Evolutionary conservation across 2,113 vertebrate genomes (phyloP).

Genomic region (Pantherophis guttatus): DNA sequence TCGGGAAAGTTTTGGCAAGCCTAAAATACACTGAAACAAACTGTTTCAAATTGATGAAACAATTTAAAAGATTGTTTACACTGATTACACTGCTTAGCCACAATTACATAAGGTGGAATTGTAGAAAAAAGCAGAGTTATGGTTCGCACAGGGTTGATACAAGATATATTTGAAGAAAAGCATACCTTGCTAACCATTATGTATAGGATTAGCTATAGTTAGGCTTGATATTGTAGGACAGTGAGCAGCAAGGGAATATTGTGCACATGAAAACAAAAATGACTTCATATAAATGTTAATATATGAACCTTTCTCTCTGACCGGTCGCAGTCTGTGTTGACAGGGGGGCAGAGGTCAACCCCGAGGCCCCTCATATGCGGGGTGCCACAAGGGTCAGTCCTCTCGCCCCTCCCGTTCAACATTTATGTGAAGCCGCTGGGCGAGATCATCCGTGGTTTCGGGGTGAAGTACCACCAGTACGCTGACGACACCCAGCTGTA

Average conservation of each 20-base stretch:
- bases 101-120: neutral
- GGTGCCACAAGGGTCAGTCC: no score
- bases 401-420: no score
- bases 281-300: neutral
- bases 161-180: neutral
- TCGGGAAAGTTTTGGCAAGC: neutral
- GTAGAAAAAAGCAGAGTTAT: neutral
- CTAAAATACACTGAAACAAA: neutral
- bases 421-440: no score
- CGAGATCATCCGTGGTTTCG: no score
- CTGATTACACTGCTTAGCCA: neutral
- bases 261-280: neutral
- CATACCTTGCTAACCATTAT: neutral
- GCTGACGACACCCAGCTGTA: no score
- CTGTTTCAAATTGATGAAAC: neutral
- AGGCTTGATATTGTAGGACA: neutral
- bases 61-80: neutral
- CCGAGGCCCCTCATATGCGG: no score
- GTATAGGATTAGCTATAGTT: neutral
- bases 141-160: neutral
- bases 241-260: neutral
- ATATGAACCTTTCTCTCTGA: neutral
- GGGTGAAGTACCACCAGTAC: no score
- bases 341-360: no score
- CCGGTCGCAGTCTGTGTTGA: no score